A percentile compares a stretch with the other conserved stretches of the same genome.
These are phyloP conservation scores for Coendou prehensilis DNA, from an alignment of 2,797 vertebrate genomes.

Conservation along the genomic window DNA sequence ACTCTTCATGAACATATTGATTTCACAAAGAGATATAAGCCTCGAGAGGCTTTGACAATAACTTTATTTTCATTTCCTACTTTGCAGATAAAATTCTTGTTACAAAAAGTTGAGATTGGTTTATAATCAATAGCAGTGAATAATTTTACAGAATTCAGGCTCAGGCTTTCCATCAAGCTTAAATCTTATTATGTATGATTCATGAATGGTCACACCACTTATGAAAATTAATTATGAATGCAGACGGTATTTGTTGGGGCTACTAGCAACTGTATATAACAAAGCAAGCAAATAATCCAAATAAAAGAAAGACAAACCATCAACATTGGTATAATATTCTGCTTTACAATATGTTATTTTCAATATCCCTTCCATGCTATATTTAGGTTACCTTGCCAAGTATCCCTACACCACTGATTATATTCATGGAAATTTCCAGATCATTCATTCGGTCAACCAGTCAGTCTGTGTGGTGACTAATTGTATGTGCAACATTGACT, in stretches of 20 bases:
- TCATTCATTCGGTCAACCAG: not conserved
- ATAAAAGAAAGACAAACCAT: not conserved
- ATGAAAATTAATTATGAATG: slow-evolving; percentile 12
- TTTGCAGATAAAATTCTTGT: slow-evolving; percentile 34
- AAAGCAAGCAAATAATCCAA: not conserved
- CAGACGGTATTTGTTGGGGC: not conserved
- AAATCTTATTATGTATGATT: not conserved
- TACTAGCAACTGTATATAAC: not conserved
- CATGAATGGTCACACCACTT: not conserved
- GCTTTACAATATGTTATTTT: not conserved
- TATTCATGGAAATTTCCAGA: not conserved
- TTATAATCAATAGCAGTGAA: slow-evolving; percentile 65
- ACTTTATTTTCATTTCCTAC: slow-evolving; percentile 41
- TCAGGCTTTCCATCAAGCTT: slow-evolving; percentile 12
- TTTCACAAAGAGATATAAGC: slow-evolving; percentile 12
- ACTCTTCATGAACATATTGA: not conserved
- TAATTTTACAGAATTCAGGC: slow-evolving; percentile 54
- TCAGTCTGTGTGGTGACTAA: not conserved
- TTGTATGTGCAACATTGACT: not conserved
- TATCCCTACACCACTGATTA: not conserved
- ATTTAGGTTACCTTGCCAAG: not conserved
- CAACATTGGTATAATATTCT: not conserved
- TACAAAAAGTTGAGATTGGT: slow-evolving; percentile 40
- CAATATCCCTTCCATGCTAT: not conserved
- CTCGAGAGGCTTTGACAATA: slow-evolving; percentile 9